Conservation (phyloP, 2,113 vertebrate species). For the Halcyon senegalensis region DNA sequence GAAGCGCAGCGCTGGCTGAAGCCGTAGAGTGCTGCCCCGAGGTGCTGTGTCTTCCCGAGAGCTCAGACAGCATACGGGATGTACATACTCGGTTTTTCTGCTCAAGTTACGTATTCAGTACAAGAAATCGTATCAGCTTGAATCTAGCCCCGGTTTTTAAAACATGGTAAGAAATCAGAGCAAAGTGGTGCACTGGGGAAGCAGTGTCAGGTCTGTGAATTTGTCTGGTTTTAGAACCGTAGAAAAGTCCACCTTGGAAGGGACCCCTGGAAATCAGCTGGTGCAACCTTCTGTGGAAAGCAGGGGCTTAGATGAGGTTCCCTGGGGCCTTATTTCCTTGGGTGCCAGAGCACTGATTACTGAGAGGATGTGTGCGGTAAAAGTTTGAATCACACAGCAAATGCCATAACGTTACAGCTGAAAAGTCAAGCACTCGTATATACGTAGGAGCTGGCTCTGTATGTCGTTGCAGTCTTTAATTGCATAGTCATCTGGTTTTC, state of each 20-base stretch:
- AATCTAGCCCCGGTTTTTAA: fast-evolving
- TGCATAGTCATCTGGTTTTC: background rate
- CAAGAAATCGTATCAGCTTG: background rate
- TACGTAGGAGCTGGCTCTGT: background rate
- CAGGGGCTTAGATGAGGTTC: background rate
- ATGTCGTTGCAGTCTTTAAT: background rate
- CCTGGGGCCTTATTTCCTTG: background rate
- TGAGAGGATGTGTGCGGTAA: no score
- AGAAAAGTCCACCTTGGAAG: fast-evolving
- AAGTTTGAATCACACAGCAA: fast-evolving
- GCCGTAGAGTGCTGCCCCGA: fast-evolving
- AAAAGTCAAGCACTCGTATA: fast-evolving
- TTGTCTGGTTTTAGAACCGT: fast-evolving
- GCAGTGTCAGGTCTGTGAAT: fast-evolving
- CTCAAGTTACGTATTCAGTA: fast-evolving
- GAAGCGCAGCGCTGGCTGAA: background rate
- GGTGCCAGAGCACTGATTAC: background rate
- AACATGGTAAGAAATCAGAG: fast-evolving
- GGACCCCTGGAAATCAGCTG: background rate
- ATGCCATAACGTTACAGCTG: fast-evolving
- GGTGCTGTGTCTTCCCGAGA: fast-evolving
- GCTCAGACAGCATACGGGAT: fast-evolving
- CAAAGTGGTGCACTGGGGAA: fast-evolving
- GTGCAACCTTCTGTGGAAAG: background rate
- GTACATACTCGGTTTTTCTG: background rate